phyloP scores from a whole-genome alignment of 2,888 invertebrate species.

The Caenorhabditis plicata region DNA sequence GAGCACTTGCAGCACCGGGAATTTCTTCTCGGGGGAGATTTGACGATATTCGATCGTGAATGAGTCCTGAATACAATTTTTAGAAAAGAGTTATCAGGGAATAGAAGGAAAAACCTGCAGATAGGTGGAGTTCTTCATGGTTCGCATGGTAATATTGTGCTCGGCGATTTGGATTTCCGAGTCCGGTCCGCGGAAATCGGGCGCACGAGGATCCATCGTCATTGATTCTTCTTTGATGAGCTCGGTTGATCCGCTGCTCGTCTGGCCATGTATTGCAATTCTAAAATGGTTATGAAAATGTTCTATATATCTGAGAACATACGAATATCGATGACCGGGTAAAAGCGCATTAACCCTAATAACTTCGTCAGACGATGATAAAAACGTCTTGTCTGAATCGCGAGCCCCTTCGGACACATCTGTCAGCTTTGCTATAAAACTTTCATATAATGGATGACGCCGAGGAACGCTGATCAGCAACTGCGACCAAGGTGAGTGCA shows the following conservation, averaged over 20 bases:
- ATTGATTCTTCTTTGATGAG: slow-evolving; percentile 60
- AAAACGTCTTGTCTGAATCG: slow-evolving; percentile 59
- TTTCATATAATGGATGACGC: slow-evolving; percentile 47
- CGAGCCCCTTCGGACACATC: slow-evolving; percentile 52
- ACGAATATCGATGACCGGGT: slow-evolving; percentile 60
- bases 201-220: slow-evolving; percentile 56
- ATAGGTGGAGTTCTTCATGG: slow-evolving; percentile 52
- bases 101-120: slow-evolving; percentile 42
- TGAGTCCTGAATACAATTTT: slow-evolving; percentile 30
- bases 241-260: slow-evolving; percentile 47
- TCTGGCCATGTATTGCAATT: slow-evolving; percentile 57
- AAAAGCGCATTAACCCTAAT: slow-evolving; percentile 58
- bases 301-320: background rate
- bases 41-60: slow-evolving; percentile 57
- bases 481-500: slow-evolving; percentile 50
- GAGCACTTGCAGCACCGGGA: slow-evolving; percentile 58
- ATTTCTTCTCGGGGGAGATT: slow-evolving; percentile 59
- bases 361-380: slow-evolving; percentile 47
- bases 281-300: slow-evolving; percentile 20
- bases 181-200: slow-evolving; percentile 40
- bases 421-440: slow-evolving; percentile 59
- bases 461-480: slow-evolving; percentile 52
- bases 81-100: background rate
- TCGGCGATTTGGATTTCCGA: slow-evolving; percentile 47
- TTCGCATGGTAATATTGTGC: slow-evolving; percentile 59